Evolutionary conservation across 2,888 invertebrate genomes (phyloP), one percentile per base, ranked within the genome.

Genomic region (Euzophera pinguis): DNA sequence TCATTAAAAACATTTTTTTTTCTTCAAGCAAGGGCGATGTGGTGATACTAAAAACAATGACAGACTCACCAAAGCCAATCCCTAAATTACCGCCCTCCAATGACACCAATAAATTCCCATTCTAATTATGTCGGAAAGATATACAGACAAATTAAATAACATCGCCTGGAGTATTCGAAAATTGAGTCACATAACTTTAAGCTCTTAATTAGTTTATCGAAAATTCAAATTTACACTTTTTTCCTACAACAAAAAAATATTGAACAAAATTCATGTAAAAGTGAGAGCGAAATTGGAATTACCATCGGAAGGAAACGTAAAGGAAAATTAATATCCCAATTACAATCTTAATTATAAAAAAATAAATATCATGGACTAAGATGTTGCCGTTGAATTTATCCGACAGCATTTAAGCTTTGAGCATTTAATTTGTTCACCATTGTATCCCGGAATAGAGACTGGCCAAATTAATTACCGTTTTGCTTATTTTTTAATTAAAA

Each of bases 401-500:
- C 71, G 57, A 57, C 54, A 65, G 59, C 67, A 64, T 73, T 75
- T 69, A 62, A 63, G 68, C 59, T 72, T 57, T 71, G 71, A 65
- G 63, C 71, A 69, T 82, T 81, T 80, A 78, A 82, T 84, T 82
- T 80, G 77, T 79, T 72, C 68, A 67, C 75, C 76, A 81, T 82
- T 83, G 77, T 81, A 78, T 74, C 76, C 67, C 64, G 57, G 68
- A 67, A 63, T 71, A 63, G 67, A 71, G 73, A 77, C 73, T 63
- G 71, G 56, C 68, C 63, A 78, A 84, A 87, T 82, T 84, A 86
- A 86, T 86, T 84, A 80, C 7, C 75, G 71, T 71, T 81, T 83
- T 83, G 75, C 81, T 82, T 86, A 85, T 82, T 84, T 83, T 84
- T 86, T 85, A 84, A 86, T 87, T 86, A 88, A 87, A 84, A 84